A percentile compares a stretch with the other conserved stretches of the same genome.
phyloP scores from a whole-genome alignment of 2,113 vertebrate species.

The Theristicus caerulescens region DNA sequence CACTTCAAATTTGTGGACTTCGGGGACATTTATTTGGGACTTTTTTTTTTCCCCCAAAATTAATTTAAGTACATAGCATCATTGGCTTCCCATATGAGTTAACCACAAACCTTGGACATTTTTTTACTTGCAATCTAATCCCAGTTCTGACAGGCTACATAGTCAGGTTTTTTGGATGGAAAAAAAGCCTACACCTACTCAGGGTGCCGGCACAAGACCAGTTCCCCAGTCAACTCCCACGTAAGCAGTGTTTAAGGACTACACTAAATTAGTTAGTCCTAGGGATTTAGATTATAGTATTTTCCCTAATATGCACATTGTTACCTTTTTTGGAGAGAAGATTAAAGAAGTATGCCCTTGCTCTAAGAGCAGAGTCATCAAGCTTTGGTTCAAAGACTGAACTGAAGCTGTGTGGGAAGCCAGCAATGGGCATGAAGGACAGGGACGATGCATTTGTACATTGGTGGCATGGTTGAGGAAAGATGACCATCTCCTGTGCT shows the following conservation, averaged over 20 bases:
- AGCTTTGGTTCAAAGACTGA: neutral
- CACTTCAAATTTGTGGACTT: neutral
- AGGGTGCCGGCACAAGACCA: rapidly evolving
- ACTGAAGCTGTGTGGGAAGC: neutral
- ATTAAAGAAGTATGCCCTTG: neutral
- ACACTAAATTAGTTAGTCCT: neutral
- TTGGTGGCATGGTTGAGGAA: neutral
- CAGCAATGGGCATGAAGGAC: neutral
- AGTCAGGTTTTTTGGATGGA: neutral
- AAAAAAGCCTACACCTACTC: neutral
- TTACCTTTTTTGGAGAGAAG: neutral
- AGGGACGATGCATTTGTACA: neutral
- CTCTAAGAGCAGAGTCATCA: neutral
- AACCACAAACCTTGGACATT: neutral
- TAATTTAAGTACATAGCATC: neutral
- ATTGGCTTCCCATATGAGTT: neutral
- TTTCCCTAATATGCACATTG: neutral
- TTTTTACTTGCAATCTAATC: neutral
- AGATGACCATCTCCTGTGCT: neutral
- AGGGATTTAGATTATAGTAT: neutral
- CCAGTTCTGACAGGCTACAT: neutral
- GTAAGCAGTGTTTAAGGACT: neutral
- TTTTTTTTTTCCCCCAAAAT: neutral
- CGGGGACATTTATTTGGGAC: rapidly evolving
- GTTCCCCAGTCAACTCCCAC: neutral